Conservation (phyloP, 2,113 vertebrate genomes). For the Toxotes chatareus region DNA sequence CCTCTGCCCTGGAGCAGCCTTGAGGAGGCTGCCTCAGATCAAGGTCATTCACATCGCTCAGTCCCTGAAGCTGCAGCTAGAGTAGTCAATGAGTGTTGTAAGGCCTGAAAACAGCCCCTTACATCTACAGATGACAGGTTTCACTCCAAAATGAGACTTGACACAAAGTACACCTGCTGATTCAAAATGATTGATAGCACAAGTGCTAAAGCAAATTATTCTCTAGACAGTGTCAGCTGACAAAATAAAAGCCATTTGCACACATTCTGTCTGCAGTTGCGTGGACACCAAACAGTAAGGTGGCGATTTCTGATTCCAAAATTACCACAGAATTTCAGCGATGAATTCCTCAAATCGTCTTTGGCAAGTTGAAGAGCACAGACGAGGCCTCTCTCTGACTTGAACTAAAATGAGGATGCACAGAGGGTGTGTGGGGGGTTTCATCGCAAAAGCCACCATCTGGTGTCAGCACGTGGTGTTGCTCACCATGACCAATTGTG, state of each 20-base stretch:
- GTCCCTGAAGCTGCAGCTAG: constrained; percentile 39
- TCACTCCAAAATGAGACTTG: constrained; percentile 8
- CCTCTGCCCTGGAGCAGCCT: constrained; percentile 72
- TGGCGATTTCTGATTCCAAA: constrained; percentile 19
- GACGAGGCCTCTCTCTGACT: constrained; percentile 58
- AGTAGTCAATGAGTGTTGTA: constrained; percentile 31
- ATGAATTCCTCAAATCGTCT: constrained; percentile 49
- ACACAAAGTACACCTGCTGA: constrained; percentile 52
- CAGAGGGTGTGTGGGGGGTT: constrained; percentile 67
- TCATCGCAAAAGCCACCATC: constrained; percentile 79
- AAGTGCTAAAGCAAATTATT: constrained; percentile 30
- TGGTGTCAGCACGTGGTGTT: constrained; percentile 75
- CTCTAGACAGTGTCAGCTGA: not conserved
- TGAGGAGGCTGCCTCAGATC: constrained; percentile 64
- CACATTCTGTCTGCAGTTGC: not conserved
- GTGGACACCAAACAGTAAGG: not conserved
- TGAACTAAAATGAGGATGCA: constrained; percentile 55
- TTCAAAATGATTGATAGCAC: constrained; percentile 31
- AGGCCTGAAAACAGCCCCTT: constrained; percentile 18
- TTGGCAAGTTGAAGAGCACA: constrained; percentile 56
- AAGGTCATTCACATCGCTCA: constrained; percentile 47
- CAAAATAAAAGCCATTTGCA: not conserved
- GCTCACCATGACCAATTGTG: constrained; percentile 84
- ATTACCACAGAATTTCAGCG: constrained; percentile 18
- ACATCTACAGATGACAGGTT: constrained; percentile 28